Evolutionary conservation across 1,140 invertebrate genomes (phyloP), one percentile per base, ranked within the genome.

Genomic region (Temnothorax nylanderi): DNA sequence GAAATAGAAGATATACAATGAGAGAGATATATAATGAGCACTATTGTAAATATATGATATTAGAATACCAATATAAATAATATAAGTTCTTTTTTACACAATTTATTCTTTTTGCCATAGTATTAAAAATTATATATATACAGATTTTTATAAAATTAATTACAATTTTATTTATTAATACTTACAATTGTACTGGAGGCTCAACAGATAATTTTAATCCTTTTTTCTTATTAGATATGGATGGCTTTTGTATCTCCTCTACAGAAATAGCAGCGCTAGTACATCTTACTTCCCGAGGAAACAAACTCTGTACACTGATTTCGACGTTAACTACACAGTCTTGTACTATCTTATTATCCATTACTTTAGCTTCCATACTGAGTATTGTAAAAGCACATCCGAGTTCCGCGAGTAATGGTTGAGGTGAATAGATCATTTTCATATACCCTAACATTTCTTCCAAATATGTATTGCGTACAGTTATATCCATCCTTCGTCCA

Each of bases 391-490:
- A 95, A 86, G 94, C 94, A 87, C 95, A 94, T 82, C 87, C 91
- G 5, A 96, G 81, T 32, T 95, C 93, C 0, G 93, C 93, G 6
- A 93, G 85, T 41, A 95, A 88, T 34, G 93, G 90, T 32, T 96
- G 94, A 0, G 95, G 94, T 2, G 95, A 93, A 2, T 93, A 90
- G 1, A 97, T 88, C 85, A 96, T 96, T 90, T 96, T 96, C 41
- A 97, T 95, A 8, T 96, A 97, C 71, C 97, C 97, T 67, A 97
- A 94, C 96, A 98, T 97, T 92, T 98, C 97, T 88, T 98, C 26
- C 26, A 26, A 26, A 26, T n/a, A n/a, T n/a, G n/a, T n/a, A n/a
- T n/a, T n/a, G n/a, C n/a, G n/a, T n/a, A n/a, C n/a, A n/a, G n/a
- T n/a, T n/a, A n/a, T n/a, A n/a, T n/a, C n/a, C n/a, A n/a, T n/a